phyloP scores from a whole-genome alignment of 2,113 vertebrate genomes.

The Phalacrocorax aristotelis region DNA sequence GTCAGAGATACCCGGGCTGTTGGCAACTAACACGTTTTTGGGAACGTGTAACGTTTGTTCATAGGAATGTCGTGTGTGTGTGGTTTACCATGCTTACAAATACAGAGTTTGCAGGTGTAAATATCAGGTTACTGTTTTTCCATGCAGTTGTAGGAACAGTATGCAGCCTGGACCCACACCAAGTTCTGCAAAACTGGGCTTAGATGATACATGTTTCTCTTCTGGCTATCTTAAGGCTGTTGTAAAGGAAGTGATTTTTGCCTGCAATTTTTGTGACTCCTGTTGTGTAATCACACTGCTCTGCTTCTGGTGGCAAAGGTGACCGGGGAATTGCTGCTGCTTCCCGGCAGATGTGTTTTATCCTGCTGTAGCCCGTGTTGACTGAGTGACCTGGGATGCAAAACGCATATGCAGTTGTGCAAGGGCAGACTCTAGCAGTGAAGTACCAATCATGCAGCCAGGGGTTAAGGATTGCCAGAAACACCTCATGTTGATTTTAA shows the following conservation, averaged over 20 bases:
- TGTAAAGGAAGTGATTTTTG: neutral
- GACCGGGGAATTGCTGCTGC: neutral
- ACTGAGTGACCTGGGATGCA: neutral
- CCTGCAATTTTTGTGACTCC: neutral
- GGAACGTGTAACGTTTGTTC: accelerated
- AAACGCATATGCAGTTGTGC: accelerated
- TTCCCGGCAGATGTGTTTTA: neutral
- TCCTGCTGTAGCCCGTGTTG: accelerated
- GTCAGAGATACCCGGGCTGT: neutral
- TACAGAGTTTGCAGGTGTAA: neutral
- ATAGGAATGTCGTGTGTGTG: neutral
- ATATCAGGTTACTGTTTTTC: neutral
- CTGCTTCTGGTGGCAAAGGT: neutral
- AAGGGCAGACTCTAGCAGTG: neutral
- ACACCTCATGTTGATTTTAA: neutral
- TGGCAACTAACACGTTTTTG: neutral
- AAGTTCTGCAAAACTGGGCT: neutral
- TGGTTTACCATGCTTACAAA: neutral
- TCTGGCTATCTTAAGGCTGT: neutral
- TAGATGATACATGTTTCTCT: neutral
- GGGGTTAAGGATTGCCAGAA: neutral
- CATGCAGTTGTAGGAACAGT: neutral
- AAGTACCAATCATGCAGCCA: neutral
- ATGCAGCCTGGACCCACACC: neutral
- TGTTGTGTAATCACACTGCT: neutral